Conservation (phyloP, 2,113 vertebrate genomes). For the Actenoides lindsayi region DNA sequence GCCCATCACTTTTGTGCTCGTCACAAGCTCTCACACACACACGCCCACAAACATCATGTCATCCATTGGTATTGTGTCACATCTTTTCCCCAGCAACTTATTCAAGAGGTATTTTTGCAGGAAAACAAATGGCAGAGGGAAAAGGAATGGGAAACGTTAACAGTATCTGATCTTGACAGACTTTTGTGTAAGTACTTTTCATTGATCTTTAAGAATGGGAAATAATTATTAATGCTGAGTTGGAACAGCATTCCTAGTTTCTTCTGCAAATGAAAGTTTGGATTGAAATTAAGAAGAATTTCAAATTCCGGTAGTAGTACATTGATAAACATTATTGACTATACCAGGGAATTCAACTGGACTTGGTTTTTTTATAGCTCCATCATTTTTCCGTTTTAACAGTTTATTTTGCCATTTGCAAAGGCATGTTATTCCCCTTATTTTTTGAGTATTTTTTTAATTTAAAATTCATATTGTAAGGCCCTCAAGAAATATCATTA, state of each 20-base stretch:
- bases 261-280: not conserved
- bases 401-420: not conserved
- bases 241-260: not conserved
- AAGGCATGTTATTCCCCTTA: not conserved
- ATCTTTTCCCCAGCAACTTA: not conserved
- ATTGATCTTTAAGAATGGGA: not conserved
- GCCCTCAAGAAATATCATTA: not conserved
- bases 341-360: not conserved
- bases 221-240: not conserved
- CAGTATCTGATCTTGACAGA: not conserved
- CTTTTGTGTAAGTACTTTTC: not conserved
- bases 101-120: not conserved
- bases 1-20: not conserved
- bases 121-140: not conserved
- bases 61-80: not conserved
- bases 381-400: not conserved
- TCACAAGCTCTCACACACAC: not conserved
- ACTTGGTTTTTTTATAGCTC: not conserved
- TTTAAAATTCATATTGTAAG: conserved; percentile 14
- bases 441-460: not conserved
- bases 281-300: not conserved
- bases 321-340: not conserved
- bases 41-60: not conserved
- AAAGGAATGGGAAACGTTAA: not conserved
- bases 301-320: not conserved